These are phyloP conservation scores for Streptopelia turtur DNA, from an alignment of 2,797 vertebrate species.

Conservation along the genomic window DNA sequence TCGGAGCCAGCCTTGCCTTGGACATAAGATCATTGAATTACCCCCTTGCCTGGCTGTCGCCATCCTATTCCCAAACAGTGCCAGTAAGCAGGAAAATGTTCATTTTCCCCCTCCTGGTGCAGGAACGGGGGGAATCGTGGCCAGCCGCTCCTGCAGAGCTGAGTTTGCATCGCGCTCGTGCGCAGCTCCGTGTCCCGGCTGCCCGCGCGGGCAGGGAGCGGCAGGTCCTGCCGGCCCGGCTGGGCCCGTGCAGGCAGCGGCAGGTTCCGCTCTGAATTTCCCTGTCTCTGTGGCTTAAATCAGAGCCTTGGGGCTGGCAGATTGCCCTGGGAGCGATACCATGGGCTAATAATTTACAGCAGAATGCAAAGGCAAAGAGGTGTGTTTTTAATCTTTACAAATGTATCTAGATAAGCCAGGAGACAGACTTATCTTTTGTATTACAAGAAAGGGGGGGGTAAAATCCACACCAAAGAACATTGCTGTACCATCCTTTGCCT, in stretches of 20 bases:
- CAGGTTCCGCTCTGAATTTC: background rate
- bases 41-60: background rate
- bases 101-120: rapidly evolving
- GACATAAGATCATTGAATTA: background rate
- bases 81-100: background rate
- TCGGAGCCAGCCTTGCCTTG: background rate
- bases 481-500: conserved; percentile 34
- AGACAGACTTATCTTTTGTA: conserved; percentile 58
- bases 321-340: background rate
- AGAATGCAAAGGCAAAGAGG: conserved; percentile 20
- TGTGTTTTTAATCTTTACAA: conserved; percentile 56
- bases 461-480: background rate
- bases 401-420: conserved; percentile 54
- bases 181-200: background rate
- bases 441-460: background rate
- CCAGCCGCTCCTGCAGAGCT: background rate
- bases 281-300: background rate
- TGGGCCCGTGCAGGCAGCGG: background rate
- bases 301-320: conserved; percentile 16
- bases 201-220: background rate
- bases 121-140: background rate
- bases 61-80: background rate
- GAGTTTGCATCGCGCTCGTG: rapidly evolving
- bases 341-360: conserved; percentile 24
- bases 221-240: background rate